These are phyloP conservation scores for Dynastes grantii DNA, from an alignment of 2,888 invertebrate species.

Conservation along the genomic window DNA sequence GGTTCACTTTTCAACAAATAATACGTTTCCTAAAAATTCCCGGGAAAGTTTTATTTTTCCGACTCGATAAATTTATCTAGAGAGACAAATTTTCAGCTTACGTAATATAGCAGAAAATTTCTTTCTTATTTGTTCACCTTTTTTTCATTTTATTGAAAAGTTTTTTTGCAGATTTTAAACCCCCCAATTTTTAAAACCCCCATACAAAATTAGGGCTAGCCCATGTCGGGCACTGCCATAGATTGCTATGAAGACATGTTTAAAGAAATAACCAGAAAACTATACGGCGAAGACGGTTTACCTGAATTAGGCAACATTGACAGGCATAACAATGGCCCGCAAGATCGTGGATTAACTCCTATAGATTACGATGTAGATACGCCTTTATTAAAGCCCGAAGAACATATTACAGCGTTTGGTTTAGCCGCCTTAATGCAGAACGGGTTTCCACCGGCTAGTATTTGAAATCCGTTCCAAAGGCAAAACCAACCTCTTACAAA, in stretches of 20 bases:
- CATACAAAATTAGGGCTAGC: constrained; percentile 71
- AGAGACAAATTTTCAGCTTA: too few relatives aligned
- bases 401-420: constrained; percentile 82
- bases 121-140: neutral
- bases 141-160: neutral
- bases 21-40: too few relatives aligned
- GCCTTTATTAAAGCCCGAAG: constrained; percentile 78
- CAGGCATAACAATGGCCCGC: constrained; percentile 62
- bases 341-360: constrained; percentile 67
- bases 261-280: constrained; percentile 92
- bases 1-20: neutral
- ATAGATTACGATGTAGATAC: constrained; percentile 72
- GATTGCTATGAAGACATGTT: constrained; percentile 89
- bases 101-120: too few relatives aligned
- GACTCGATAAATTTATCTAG: neutral
- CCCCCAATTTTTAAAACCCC: constrained; percentile 2
- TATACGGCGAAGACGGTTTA: constrained; percentile 86
- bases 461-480: constrained; percentile 76
- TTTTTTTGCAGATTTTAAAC: constrained; percentile 24
- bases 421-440: constrained; percentile 85
- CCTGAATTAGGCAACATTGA: constrained; percentile 68
- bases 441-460: constrained; percentile 79
- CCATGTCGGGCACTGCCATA: constrained; percentile 75
- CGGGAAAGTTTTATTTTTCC: neutral
- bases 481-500: constrained; percentile 65